Evolutionary conservation across 1,140 invertebrate genomes (phyloP).

Genomic region (Pteromalus puparum): DNA sequence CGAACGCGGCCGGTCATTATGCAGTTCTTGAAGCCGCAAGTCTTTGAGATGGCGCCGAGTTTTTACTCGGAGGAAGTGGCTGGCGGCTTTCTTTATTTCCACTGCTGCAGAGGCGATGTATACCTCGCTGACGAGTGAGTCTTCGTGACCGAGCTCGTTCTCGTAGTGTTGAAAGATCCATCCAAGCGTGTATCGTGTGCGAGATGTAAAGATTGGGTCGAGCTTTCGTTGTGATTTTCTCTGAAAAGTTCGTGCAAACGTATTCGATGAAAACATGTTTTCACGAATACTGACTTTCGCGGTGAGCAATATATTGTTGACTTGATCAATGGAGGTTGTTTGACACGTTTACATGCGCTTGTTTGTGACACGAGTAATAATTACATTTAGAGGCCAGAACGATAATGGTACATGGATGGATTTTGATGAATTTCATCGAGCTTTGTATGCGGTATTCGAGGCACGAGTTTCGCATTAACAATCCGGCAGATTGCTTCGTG

Average conservation of each 20-base stretch:
- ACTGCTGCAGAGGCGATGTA: neutral
- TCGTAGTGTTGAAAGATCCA: too few species aligned
- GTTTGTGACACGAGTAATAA: neutral
- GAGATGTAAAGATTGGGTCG: too few species aligned
- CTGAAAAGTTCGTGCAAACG: too few species aligned
- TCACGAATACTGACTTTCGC: too few species aligned
- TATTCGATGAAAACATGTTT: too few species aligned
- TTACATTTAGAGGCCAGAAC: neutral
- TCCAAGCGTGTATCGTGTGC: too few species aligned
- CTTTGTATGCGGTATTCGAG: neutral
- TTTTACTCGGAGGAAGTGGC: neutral
- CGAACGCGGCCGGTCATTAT: neutral
- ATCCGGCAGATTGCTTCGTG: neutral
- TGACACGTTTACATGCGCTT: neutral
- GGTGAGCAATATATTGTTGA: too few species aligned
- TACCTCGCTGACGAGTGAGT: neutral
- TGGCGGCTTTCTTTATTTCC: neutral
- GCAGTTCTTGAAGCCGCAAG: neutral
- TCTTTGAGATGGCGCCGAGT: neutral
- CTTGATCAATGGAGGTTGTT: too few species aligned
- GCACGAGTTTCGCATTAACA: too few species aligned
- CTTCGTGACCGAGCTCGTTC: neutral
- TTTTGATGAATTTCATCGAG: neutral
- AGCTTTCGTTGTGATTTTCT: too few species aligned
- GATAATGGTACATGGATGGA: neutral